Base-by-base conservation (phyloP, 2,113 vertebrate genomes). In the Hyla sarda region DNA sequence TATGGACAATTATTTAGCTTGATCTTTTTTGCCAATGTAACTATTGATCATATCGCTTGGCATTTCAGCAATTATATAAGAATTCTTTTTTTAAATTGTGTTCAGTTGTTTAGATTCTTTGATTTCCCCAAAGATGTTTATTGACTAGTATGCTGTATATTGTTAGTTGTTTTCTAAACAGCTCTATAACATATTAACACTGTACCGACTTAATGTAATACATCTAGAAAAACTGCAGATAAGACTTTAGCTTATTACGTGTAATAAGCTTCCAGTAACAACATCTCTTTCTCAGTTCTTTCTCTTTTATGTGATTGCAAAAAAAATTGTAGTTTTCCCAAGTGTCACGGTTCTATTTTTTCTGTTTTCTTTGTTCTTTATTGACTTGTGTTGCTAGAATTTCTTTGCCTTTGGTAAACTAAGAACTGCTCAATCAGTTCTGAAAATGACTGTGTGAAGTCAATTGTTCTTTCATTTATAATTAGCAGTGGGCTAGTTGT, bases 361-460 rank as follows among this genome's bases (percentile, higher is more conserved):
- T 76, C n/a, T 76, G 73, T 34, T 58, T 80, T 80, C 54, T 80
- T 80, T 80, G 77, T 60, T 80, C 77, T 80, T 80, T 60, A 80
- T 80, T 62, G 77, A 80, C 77, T 37, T 80, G 77, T 80, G 23
- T 41, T 60, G 77, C 52, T 62, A 37, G 12, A 6, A 58, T 60
- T 62, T 71, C 34, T 50, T 80, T 80, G 54, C 77, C 28, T 80
- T 80, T 80, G 54, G 54, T 60, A 60, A 80, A 58, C 19, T 37
- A 23, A 37, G 52, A 62, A 80, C 54, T 62, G 54, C 56, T 80
- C 77, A 45, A 41, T 60, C 54, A 37, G 52, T 80, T 80, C 77
- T 80, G 54, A 11, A 58, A 80, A 41, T 45, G 56, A 21, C 54
- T 41, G 21, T 62, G 77, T 77, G 48, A 77, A 77, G 74, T 77